These are phyloP conservation scores for Ennomos erosarius DNA, from an alignment of 2,888 invertebrate species.

Conservation along the genomic window DNA sequence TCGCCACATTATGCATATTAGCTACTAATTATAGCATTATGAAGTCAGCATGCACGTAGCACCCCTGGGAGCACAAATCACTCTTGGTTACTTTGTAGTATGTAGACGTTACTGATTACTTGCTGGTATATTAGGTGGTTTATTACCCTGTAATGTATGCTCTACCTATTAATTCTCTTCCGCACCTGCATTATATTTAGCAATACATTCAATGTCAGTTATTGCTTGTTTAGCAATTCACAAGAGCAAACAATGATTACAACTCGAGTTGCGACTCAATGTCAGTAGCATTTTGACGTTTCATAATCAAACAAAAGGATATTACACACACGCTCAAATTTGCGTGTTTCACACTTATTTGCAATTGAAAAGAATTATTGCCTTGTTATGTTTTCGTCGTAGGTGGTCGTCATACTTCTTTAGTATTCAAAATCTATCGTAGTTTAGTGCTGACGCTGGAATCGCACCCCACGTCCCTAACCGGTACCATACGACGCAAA, in stretches of 20 bases:
- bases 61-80: conserved; percentile 67
- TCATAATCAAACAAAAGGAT: conserved; percentile 48
- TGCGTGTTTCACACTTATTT: conserved; percentile 31
- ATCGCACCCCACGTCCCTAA: conserved; percentile 54
- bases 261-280: conserved; percentile 53
- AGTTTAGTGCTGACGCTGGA: conserved; percentile 34
- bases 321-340: conserved; percentile 37
- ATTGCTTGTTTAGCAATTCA: conserved; percentile 59
- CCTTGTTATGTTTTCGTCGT: conserved; percentile 17
- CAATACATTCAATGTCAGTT: conserved; percentile 58
- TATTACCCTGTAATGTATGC: conserved; percentile 44
- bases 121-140: conserved; percentile 52
- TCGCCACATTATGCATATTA: conserved; percentile 62
- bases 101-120: conserved; percentile 60
- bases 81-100: conserved; percentile 60
- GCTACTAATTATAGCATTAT: conserved; percentile 71
- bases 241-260: conserved; percentile 55
- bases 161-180: conserved; percentile 51
- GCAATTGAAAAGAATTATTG: conserved; percentile 30
- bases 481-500: conserved; percentile 66
- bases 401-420: conserved; percentile 25
- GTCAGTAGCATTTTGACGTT: conserved; percentile 50
- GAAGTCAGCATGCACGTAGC: conserved; percentile 75
- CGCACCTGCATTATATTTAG: conserved; percentile 51
- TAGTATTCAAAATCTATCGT: conserved; percentile 23